Evolutionary conservation across 2,113 vertebrate species (phyloP).

Genomic region (Cacatua alba): DNA sequence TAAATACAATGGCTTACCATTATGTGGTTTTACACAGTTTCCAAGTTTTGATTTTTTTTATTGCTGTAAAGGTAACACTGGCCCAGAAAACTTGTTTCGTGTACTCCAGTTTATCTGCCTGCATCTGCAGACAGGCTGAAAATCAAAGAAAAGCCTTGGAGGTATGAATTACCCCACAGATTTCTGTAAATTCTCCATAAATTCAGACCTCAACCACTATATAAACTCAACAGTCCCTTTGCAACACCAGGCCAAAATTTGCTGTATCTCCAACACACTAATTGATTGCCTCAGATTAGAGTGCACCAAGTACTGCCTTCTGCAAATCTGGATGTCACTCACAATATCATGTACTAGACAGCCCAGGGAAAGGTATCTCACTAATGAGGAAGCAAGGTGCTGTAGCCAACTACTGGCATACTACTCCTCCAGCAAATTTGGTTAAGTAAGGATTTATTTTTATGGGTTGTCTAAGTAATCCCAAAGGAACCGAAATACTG

Average conservation of each 20-base stretch:
- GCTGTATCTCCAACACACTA: neutral
- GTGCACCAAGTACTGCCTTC: neutral
- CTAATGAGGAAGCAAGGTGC: neutral
- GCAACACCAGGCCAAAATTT: neutral
- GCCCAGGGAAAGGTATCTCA: neutral
- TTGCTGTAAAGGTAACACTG: neutral
- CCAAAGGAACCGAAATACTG: neutral
- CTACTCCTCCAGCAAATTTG: neutral
- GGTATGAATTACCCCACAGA: neutral
- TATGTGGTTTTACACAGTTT: neutral
- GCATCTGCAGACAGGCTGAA: neutral
- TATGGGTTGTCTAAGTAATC: neutral
- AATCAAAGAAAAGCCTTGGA: neutral
- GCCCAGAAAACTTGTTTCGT: neutral
- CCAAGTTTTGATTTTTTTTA: neutral
- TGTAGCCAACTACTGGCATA: neutral
- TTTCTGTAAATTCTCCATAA: neutral
- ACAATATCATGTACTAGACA: neutral
- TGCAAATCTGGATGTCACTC: neutral
- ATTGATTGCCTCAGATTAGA: neutral
- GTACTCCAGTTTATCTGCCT: neutral
- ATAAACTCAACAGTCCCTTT: neutral
- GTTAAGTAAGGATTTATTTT: neutral
- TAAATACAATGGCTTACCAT: neutral
- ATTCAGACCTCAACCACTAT: neutral